Evolutionary conservation across 2,888 invertebrate genomes (phyloP), one percentile per base, ranked within the genome.

Genomic region (Heliconius sara): DNA sequence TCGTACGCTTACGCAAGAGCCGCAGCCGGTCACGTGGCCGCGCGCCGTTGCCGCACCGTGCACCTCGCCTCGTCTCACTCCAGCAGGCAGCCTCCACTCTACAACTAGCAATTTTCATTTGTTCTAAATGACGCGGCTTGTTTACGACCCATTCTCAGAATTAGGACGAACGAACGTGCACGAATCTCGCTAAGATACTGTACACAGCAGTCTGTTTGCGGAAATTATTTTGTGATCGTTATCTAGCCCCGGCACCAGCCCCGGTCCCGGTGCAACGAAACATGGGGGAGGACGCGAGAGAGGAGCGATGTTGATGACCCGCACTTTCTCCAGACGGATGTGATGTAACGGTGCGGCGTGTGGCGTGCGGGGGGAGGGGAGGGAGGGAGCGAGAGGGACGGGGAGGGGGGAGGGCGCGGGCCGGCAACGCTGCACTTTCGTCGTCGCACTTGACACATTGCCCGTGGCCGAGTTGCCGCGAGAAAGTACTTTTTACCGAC

Each of bases 391-490:
- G 16, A 16, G 16, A 5, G 47, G 16, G 43, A 13, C 43, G 43
- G 13, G 43, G 86, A 88, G 87, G 79, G 86, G 16, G 47, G 86
- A 88, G 87, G 80, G 86, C 81, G 84, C 86, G 86, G 84, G 82
- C 84, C 85, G 86, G 86, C 93, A 92, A 91, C 93, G 91, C 90
- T 91, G 93, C 91, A 94, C 95, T 94, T 94, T 95, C 94, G 90
- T 91, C 92, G 91, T 91, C 91, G 95, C 94, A 93, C 95, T 95
- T 95, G 95, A 95, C 95, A 95, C 92, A 94, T 90, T 95, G 95
- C 91, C 95, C 95, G 89, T 95, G 95, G 95, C 95, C 95, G 93
- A 93, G 89, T 93, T 93, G 90, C 92, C 91, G 88, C 93, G 93
- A 91, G 94, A 94, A 94, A 95, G 93, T 93, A 93, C 94, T 94